Percentiles rank a stretch among this genome's conserved stretches.
phyloP scores from a whole-genome alignment of 2,888 invertebrate genomes.

The Lasioglossum marginatum region DNA sequence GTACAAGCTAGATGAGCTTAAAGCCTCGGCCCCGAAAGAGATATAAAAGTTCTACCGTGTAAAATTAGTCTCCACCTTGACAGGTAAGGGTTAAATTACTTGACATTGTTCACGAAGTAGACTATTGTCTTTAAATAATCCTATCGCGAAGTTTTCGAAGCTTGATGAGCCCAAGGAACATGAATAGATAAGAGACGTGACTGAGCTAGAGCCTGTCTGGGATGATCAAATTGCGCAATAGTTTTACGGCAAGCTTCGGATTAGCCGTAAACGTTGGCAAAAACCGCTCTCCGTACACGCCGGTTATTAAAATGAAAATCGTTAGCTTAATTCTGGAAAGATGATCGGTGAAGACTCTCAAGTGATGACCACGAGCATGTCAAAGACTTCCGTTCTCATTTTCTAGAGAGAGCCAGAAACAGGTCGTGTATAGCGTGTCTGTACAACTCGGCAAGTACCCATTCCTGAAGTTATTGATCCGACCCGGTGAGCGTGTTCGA shows the following conservation, averaged over 20 bases:
- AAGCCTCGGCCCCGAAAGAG: not conserved
- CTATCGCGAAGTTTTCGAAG: not conserved
- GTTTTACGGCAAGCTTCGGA: not conserved
- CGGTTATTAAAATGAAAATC: conserved; percentile 7
- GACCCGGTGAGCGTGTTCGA: conserved; percentile 70
- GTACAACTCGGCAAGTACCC: conserved; percentile 63
- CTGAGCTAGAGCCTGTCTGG: not conserved
- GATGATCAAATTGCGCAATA: not conserved
- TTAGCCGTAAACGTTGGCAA: not conserved
- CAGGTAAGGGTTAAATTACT: not conserved
- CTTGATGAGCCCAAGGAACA: not conserved
- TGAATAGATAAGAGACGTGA: not conserved
- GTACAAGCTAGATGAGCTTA: not conserved
- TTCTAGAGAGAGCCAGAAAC: conserved; percentile 64
- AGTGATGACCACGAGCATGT: conserved; percentile 26
- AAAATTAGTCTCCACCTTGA: not conserved
- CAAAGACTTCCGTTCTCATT: conserved; percentile 61
- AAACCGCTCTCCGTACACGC: not conserved
- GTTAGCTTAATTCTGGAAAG: conserved; percentile 27
- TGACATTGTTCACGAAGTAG: not conserved
- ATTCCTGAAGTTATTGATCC: conserved; percentile 75
- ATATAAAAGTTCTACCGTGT: not conserved
- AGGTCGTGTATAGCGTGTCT: conserved; percentile 53
- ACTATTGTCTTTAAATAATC: not conserved
- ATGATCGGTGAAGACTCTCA: conserved; percentile 21